Evolutionary conservation across 2,113 vertebrate species (phyloP).

Genomic region (Vidua chalybeata): DNA sequence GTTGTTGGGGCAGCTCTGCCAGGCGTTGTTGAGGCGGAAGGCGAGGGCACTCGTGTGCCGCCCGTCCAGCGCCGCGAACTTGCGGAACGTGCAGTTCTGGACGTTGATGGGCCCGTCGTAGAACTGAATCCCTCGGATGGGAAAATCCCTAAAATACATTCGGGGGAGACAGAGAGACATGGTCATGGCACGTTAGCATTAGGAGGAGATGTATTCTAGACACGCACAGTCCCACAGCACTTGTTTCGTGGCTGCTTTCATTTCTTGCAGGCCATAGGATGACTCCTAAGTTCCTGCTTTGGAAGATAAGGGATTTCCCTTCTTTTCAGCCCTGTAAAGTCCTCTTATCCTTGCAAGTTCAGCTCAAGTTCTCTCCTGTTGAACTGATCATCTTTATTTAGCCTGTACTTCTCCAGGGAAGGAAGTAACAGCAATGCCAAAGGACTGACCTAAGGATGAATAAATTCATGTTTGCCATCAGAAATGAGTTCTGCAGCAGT

Average conservation of each 20-base stretch:
- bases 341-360: constrained; percentile 2
- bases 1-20: constrained; percentile 98
- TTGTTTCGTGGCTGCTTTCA: background rate
- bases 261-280: background rate
- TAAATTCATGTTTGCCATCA: background rate
- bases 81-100: constrained; percentile 95
- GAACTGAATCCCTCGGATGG: constrained; percentile 93
- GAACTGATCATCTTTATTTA: constrained; percentile 32
- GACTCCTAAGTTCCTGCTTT: background rate
- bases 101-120: constrained; percentile 93
- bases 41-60: constrained; percentile 94
- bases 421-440: background rate
- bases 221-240: background rate
- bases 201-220: background rate
- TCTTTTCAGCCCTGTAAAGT: background rate
- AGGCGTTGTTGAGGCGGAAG: constrained; percentile 97
- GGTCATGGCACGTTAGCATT: background rate
- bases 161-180: background rate
- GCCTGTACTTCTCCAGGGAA: constrained; percentile 1
- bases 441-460: constrained; percentile 16
- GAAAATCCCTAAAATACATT: constrained; percentile 82
- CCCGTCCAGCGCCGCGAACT: constrained; percentile 87
- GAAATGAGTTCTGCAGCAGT: constrained; percentile 35
- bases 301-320: constrained; percentile 22
- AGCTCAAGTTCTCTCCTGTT: background rate